Conservation (phyloP, 2,113 vertebrate species). For the Austrofundulus limnaeus region DNA sequence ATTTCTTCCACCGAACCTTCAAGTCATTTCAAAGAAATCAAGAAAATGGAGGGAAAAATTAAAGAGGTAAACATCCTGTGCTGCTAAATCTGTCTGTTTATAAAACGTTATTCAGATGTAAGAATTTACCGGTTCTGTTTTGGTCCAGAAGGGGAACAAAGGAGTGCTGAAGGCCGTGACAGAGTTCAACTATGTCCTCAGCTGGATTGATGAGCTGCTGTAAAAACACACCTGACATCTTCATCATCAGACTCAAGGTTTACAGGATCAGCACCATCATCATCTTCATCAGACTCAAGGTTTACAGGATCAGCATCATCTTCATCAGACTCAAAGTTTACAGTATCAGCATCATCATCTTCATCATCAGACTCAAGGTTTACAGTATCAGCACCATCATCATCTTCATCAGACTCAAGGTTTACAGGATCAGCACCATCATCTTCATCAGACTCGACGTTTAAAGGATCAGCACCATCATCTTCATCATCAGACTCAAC, state of each 20-base stretch:
- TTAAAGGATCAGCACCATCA: too few species aligned
- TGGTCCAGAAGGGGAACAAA: constrained; percentile 8
- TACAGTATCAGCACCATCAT: too few species aligned
- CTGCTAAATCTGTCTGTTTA: too few species aligned
- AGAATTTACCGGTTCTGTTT: not conserved
- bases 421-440: too few species aligned
- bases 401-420: too few species aligned
- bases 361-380: too few species aligned
- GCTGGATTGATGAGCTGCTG: constrained; percentile 59
- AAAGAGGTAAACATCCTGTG: constrained; percentile 51
- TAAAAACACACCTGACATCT: constrained; percentile 1
- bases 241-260: not conserved
- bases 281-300: not conserved
- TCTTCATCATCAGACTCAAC: too few species aligned
- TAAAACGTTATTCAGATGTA: not conserved
- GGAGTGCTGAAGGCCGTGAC: constrained; percentile 42
- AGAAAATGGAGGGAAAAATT: constrained; percentile 51
- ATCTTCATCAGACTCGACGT: too few species aligned
- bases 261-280: not conserved
- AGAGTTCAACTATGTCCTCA: constrained; percentile 62
- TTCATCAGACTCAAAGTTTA: too few species aligned
- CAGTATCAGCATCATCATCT: not conserved
- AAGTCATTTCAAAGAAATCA: constrained; percentile 29
- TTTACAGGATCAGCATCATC: not conserved
- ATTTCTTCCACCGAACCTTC: constrained; percentile 39